Base-by-base conservation (phyloP, 2,113 vertebrate genomes). In the Gymnogyps californianus region DNA sequence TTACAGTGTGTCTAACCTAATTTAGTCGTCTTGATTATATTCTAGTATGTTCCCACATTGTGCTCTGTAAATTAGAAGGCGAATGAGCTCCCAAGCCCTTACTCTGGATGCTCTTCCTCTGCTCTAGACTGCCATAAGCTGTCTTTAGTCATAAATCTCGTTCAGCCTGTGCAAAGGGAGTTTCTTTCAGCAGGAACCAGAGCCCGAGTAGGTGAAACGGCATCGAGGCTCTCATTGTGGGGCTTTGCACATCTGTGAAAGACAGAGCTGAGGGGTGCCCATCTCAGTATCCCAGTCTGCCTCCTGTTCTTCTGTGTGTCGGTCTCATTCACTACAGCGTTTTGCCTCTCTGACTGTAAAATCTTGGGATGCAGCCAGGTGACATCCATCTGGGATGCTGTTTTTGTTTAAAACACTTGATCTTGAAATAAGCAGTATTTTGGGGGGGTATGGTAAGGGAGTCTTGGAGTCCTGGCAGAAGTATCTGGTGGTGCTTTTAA, bases 391-490 rank as follows among this genome's bases (percentile, higher is more conserved):
- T 69, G 62, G 11, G 79, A 90, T 86, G 52, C 26, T 47, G n/a
- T 1, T 71, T 81, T 81, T 66, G 47, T 81, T 91, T 72, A 67
- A 82, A 62, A 61, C 11, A 11, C 64, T 55, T 76, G 38, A 15
- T 78, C 47, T 96, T 75, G 62, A 88, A 90, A 94, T 57, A 79
- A 76, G 29, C 32, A 40, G 40, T 11, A 29, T 90, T 94, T 84
- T 49, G 6, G 79, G 28, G 28, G 32, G 6, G 10, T 62, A 34
- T 47, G 22, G 44, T 55, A 57, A 80, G 3, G 17, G n/a, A 19
- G 2, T 28, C n/a, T 64, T 44, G 26, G 38, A 76, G 17, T 79
- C 47, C 82, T 72, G 26, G 36, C 40, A 83, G 65, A 90, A 90
- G 49, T 67, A 55, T 28, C 31, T 78, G 22, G 29, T 66, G 16